Evolutionary conservation across 2,888 invertebrate species (phyloP), one percentile per base, ranked within the genome.

Genomic region (Acleris laterana): DNA sequence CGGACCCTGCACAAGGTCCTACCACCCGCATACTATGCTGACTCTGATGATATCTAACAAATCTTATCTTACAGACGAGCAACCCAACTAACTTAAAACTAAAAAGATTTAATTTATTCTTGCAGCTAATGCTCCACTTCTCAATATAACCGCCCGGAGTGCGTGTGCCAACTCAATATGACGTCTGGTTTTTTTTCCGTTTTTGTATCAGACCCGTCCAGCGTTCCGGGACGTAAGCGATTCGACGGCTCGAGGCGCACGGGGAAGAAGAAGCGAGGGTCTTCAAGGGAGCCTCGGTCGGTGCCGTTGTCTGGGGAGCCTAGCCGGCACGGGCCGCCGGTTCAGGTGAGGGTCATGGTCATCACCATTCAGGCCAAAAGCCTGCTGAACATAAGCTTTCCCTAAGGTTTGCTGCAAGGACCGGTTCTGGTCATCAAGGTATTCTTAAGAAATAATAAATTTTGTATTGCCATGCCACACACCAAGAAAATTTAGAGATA

Each of bases 221-320:
- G 72, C 17, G 72, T 75, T 1, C 71, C 74, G 3, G 77, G 74
- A 1, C 80, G 85, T 49, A 85, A 82, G 68, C 79, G 88, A 1
- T 77, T 76, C 56, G 89, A 87, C 11, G 68, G 71, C 32, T 73
- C 68, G 17, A 77, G 84, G 3, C 71, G 81, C 32, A n/a, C n/a
- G 11, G 25, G 49, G 74, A 89, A 88, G 73, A 81, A 88, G 0
- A 77, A 86, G 1, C 83, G 90, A 42, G 84, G 81, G 3, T 51
- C 70, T 0, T 42, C 71, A 22, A 71, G 79, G 13, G 87, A 89
- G 69, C 82, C 89, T 9, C 82, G 87, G 46, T 91, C 91, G 5
- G 90, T 84, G 58, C 91, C 91, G 2, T 77, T 91, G 5, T 90
- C 90, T 0, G 83, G 79, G 11, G 87, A 89, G 56, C 81, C 88